Percentiles rank a stretch among this genome's conserved stretches.
Conservation (phyloP, 2,113 vertebrate genomes). For the Labeo catla region DNA sequence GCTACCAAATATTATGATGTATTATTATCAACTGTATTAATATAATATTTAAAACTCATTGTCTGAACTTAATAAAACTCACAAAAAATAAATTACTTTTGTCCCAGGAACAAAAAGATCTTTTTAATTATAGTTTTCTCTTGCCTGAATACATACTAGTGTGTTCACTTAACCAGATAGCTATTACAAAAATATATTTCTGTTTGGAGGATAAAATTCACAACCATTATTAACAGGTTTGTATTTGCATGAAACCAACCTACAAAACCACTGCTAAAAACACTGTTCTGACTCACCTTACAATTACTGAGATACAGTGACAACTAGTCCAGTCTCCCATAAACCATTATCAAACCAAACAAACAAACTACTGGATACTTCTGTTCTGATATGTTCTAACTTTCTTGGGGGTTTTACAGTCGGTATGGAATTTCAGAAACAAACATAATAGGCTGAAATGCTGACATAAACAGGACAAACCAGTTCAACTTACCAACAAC, state of each 20-base stretch:
- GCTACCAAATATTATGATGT: not conserved
- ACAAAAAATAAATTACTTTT: not conserved
- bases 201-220: not conserved
- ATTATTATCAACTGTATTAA: not conserved
- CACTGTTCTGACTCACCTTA: not conserved
- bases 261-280: not conserved
- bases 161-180: not conserved
- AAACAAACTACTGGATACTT: not conserved
- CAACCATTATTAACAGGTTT: not conserved
- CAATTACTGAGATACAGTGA: not conserved
- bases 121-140: not conserved
- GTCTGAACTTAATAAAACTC: no score
- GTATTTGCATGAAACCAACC: not conserved
- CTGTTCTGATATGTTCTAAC: not conserved
- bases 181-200: not conserved
- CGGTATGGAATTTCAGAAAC: not conserved
- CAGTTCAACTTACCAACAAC: conserved; percentile 50
- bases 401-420: not conserved
- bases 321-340: not conserved
- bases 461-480: conserved; percentile 23
- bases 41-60: not conserved
- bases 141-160: not conserved
- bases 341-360: not conserved
- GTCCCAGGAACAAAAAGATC: not conserved
- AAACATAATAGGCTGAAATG: not conserved